phyloP scores from a whole-genome alignment of 1,140 invertebrate species.

The Ostrea edulis region DNA sequence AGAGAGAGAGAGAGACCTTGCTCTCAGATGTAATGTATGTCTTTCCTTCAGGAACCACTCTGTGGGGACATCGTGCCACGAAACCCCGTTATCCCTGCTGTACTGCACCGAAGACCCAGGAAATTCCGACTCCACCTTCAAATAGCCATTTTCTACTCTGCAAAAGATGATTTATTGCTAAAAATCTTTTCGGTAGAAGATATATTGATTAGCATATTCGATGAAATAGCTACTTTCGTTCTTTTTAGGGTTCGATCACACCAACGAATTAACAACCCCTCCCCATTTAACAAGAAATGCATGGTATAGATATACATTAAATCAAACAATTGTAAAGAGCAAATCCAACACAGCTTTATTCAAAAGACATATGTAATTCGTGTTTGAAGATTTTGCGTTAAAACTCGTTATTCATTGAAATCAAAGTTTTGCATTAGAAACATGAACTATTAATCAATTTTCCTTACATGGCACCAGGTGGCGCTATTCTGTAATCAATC shows the following conservation, averaged over 20 bases:
- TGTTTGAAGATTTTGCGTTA: too few species aligned
- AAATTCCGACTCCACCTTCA: constrained; percentile 53
- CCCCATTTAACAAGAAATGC: too few species aligned
- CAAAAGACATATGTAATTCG: too few species aligned
- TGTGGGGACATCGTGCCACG: constrained; percentile 52
- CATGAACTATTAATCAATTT: not conserved
- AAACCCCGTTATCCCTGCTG: constrained; percentile 56
- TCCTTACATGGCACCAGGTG: constrained; percentile 72
- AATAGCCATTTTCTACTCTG: constrained; percentile 45
- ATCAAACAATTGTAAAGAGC: too few species aligned
- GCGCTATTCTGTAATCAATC: constrained; percentile 71
- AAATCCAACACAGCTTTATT: too few species aligned
- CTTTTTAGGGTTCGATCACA: too few species aligned
- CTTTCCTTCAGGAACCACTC: constrained; percentile 27
- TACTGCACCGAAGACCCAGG: constrained; percentile 60
- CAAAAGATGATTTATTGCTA: constrained; percentile 12
- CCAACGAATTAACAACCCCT: too few species aligned
- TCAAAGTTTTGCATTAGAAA: not conserved
- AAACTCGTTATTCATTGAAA: not conserved
- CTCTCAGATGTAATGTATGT: constrained; percentile 51
- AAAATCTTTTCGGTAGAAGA: too few species aligned
- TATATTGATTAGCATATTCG: too few species aligned
- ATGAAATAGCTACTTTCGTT: too few species aligned
- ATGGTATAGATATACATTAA: too few species aligned
- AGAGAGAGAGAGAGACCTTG: constrained; percentile 41